Evolutionary conservation across 2,113 vertebrate species (phyloP).

Genomic region (Trichechus manatus): DNA sequence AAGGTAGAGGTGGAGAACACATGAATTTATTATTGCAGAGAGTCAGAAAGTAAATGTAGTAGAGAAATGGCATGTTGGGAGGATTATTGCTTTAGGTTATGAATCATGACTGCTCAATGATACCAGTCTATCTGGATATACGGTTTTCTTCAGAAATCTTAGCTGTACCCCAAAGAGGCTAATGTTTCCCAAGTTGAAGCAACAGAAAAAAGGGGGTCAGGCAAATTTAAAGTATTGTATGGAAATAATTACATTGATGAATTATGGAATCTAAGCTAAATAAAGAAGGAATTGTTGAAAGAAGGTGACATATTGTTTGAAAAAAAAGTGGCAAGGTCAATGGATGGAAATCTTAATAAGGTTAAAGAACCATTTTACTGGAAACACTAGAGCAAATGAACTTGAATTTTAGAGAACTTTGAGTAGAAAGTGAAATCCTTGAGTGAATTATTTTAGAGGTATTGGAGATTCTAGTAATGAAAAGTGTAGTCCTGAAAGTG

Average conservation of each 20-base stretch:
- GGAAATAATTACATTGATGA: background rate
- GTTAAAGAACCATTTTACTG: background rate
- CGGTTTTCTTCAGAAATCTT: background rate
- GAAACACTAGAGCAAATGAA: background rate
- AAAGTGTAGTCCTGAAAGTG: background rate
- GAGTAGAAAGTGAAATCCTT: background rate
- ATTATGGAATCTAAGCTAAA: background rate
- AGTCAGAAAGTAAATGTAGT: background rate
- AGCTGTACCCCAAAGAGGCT: background rate
- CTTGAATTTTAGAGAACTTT: background rate
- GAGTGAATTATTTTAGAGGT: slow-evolving; percentile 5
- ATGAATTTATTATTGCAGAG: background rate
- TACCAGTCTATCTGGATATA: background rate
- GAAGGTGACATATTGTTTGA: background rate
- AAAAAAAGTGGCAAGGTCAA: background rate
- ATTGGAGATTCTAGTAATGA: background rate
- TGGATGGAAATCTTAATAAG: background rate
- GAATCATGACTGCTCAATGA: background rate
- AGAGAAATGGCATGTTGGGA: background rate
- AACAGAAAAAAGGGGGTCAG: background rate
- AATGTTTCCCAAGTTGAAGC: background rate
- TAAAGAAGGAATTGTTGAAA: background rate
- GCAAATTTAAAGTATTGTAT: background rate
- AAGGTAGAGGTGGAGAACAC: background rate
- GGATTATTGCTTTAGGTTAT: background rate